Base-by-base conservation (phyloP, 1,140 invertebrate genomes). In the Heliothis subflexa region DNA sequence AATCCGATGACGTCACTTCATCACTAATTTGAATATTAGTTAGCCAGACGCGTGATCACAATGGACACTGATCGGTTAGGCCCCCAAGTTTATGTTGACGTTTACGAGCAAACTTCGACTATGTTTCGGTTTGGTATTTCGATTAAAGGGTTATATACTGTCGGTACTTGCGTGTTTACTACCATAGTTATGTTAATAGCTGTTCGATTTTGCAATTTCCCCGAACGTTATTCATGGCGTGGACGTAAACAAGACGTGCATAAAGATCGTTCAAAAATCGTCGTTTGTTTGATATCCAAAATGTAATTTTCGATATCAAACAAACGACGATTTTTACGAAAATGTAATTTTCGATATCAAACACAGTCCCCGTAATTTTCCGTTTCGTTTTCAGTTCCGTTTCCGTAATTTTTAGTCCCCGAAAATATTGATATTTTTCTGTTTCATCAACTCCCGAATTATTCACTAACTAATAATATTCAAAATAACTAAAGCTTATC, bases 1-100 rank as follows among this genome's bases (percentile, higher is more conserved):
- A 85, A 89, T 86, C 82, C 81, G 78, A 82, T 86, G 83, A 85
- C 82, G 81, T 84, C 80, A 84, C 81, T 86, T 85, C 82, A 80
- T 84, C 80, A 85, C 81, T 86, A 86, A 89, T 88, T 89, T 86
- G 85, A 85, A 86, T 87, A 81, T 82, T 86, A 86, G 80, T 82
- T 78, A 79, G 66, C 64, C 78, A 57, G 70, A 78, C 80, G 73
- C 79, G 81, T 81, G 82, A 81, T 79, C 70, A 78, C 80, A 79
- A 78, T 81, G 72, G 59, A 78, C 76, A 40, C 54, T 54, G 50
- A 79, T 54, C 78, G 64, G 49, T 45, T 52, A 72, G 64, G 21
- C 66, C 52, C 72, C 54, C 28, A 57, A 79, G 76, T 79, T 82
- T 81, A 85, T 78, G 78, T 73, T 80, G 70, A 81, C 80, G 57